phyloP scores from a whole-genome alignment of 2,888 invertebrate species.

The Doris montereyensis region DNA sequence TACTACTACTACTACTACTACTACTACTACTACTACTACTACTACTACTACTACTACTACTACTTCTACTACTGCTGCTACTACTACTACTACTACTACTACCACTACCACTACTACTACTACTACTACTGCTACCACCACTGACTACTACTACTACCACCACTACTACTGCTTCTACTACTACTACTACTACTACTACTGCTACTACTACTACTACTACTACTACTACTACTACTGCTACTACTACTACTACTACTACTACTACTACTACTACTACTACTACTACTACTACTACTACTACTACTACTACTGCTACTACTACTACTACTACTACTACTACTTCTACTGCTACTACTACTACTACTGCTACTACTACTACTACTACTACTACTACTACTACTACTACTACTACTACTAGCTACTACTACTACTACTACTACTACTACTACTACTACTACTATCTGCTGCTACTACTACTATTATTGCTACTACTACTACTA shows the following conservation, averaged over 20 bases:
- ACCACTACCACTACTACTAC: not conserved
- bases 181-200: conserved; percentile 20
- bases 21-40: not conserved
- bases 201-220: conserved; percentile 38
- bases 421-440: too few relatives aligned
- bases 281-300: too few relatives aligned
- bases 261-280: conserved; percentile 35
- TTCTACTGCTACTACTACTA: too few relatives aligned
- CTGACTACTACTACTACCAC: too few relatives aligned
- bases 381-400: too few relatives aligned
- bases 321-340: too few relatives aligned
- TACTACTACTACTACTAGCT: too few relatives aligned
- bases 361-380: too few relatives aligned
- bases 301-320: too few relatives aligned
- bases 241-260: conserved; percentile 36
- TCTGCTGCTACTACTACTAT: not conserved
- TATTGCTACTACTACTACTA: not conserved
- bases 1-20: not conserved
- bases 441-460: too few relatives aligned
- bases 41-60: not conserved
- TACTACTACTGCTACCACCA: conserved; percentile 5
- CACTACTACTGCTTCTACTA: conserved; percentile 5
- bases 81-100: not conserved
- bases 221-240: conserved; percentile 38
- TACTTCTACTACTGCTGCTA: not conserved